These are phyloP conservation scores for Spondyliosoma cantharus DNA, from an alignment of 2,797 vertebrate genomes.

Conservation along the genomic window DNA sequence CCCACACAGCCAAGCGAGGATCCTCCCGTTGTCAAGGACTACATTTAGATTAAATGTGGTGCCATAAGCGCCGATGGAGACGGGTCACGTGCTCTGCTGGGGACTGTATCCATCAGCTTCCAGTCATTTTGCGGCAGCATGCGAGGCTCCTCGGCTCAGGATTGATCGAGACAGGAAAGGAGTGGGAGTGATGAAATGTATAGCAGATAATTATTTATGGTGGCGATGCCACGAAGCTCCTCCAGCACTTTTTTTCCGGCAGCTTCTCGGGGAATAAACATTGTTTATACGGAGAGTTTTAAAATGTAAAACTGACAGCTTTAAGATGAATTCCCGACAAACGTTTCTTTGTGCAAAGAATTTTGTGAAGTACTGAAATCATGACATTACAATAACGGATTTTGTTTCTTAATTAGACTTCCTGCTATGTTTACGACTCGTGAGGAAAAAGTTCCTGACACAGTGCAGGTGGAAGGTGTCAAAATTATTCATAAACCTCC, in stretches of 20 bases:
- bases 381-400: neutral
- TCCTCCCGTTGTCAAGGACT: constrained; percentile 65
- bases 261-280: constrained; percentile 45
- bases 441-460: constrained; percentile 15
- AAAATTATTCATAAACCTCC: constrained; percentile 25
- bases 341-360: constrained; percentile 8
- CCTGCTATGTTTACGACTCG: constrained; percentile 11
- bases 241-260: constrained; percentile 55
- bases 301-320: constrained; percentile 48
- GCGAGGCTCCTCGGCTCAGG: constrained; percentile 73
- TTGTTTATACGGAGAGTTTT: constrained; percentile 52
- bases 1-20: constrained; percentile 41
- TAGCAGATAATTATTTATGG: constrained; percentile 81
- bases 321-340: constrained; percentile 21
- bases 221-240: constrained; percentile 60
- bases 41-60: constrained; percentile 76
- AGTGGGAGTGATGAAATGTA: constrained; percentile 84
- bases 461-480: constrained; percentile 28
- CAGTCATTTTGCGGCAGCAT: constrained; percentile 79
- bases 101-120: constrained; percentile 80
- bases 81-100: constrained; percentile 72
- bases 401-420: constrained; percentile 7
- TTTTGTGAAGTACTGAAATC: neutral
- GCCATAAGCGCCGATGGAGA: constrained; percentile 66
- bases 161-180: constrained; percentile 81